A percentile compares a stretch with the other conserved stretches of the same genome.
phyloP scores from a whole-genome alignment of 2,113 vertebrate genomes.

The Petrocephalus zakoni region DNA sequence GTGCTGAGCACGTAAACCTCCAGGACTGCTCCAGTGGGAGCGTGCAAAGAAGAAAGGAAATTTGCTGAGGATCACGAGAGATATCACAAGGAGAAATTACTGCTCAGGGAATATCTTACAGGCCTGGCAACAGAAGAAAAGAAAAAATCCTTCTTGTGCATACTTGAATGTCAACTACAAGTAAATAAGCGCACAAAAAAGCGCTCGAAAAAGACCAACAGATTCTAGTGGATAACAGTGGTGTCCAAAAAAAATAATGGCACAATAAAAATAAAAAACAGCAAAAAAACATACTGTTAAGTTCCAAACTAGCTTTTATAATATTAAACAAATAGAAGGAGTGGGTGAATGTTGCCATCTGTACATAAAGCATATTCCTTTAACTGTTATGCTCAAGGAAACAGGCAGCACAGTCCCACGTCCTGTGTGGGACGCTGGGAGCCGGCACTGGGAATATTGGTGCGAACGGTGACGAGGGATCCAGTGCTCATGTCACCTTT shows the following conservation, averaged over 20 bases:
- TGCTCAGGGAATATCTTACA: neutral
- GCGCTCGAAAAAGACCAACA: neutral
- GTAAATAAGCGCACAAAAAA: neutral
- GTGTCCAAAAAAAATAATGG: neutral
- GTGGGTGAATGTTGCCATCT: neutral
- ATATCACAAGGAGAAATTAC: neutral
- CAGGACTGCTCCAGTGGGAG: constrained; percentile 63
- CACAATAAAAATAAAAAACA: neutral
- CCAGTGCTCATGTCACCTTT: neutral
- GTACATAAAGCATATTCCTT: neutral
- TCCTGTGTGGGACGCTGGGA: neutral
- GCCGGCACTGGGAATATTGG: neutral
- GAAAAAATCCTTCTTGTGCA: neutral
- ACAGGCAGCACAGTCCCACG: neutral
- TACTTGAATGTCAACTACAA: neutral
- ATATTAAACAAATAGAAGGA: neutral
- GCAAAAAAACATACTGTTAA: neutral
- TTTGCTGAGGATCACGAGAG: neutral
- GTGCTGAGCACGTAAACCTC: constrained; percentile 94
- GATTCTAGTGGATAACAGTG: neutral
- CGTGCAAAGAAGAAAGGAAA: neutral
- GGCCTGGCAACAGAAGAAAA: neutral
- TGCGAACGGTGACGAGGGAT: neutral
- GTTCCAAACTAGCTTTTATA: neutral
- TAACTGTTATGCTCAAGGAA: neutral